Conservation (phyloP, 1,140 invertebrate species). For the Streblospio benedicti region DNA sequence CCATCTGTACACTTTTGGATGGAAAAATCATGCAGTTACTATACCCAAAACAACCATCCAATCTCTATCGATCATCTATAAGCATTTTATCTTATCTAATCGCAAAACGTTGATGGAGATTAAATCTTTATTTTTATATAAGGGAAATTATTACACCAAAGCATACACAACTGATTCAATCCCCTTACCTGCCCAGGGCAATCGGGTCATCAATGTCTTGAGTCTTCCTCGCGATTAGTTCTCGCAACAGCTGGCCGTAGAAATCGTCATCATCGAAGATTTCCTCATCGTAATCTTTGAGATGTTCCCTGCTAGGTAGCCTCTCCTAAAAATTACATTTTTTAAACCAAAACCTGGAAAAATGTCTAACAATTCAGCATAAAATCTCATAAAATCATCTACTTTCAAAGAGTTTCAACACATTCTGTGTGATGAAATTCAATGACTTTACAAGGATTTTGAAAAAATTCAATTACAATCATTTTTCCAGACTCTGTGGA, state of each 20-base stretch:
- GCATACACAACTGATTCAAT: constrained; percentile 20
- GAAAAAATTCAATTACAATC: too few species aligned
- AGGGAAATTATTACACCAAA: constrained; percentile 7
- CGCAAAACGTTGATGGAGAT: neutral
- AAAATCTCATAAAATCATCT: too few species aligned
- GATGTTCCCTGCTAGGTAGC: constrained; percentile 11
- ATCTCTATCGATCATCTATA: neutral
- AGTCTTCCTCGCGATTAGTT: constrained; percentile 85
- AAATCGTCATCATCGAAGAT: constrained; percentile 96
- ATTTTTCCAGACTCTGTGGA: too few species aligned
- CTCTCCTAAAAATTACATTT: constrained; percentile 13
- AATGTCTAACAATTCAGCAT: too few species aligned
- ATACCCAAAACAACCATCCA: neutral
- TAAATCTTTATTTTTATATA: neutral
- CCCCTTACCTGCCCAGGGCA: constrained; percentile 54
- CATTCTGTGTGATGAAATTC: too few species aligned
- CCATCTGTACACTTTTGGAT: too few species aligned
- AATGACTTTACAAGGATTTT: too few species aligned
- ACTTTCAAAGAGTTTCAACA: too few species aligned
- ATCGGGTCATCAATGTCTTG: constrained; percentile 67
- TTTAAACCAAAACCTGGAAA: too few species aligned
- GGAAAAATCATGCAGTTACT: too few species aligned
- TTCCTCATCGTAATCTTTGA: constrained; percentile 65
- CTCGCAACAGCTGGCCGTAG: constrained; percentile 83
- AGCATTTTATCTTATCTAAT: neutral